phyloP scores from a whole-genome alignment of 2,113 vertebrate species.

The Sardina pilchardus region DNA sequence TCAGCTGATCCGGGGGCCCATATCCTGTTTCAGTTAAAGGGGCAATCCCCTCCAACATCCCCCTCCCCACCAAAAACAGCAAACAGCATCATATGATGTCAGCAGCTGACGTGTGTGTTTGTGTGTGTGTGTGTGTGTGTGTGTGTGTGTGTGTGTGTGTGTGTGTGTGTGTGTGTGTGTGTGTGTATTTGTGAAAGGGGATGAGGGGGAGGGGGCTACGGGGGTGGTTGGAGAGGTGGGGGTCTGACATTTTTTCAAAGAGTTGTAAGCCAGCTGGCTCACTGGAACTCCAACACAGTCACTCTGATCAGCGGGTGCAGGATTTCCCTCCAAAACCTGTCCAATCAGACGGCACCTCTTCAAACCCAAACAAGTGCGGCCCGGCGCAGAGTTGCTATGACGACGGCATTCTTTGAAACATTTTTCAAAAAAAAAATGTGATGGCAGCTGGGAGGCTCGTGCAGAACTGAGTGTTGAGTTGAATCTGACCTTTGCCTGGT shows the following conservation, averaged over 20 bases:
- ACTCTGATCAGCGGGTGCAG: slow-evolving; percentile 30
- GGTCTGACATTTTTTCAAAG: slow-evolving; percentile 30
- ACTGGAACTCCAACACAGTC: slow-evolving; percentile 60
- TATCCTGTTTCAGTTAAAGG: slow-evolving; percentile 57
- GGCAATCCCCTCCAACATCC: slow-evolving; percentile 52
- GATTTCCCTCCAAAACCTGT: slow-evolving; percentile 13
- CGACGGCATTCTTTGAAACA: slow-evolving; percentile 42
- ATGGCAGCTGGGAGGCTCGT: slow-evolving; percentile 20
- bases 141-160: slow-evolving; percentile 3
- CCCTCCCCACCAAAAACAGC: slow-evolving; percentile 29
- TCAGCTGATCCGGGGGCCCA: slow-evolving; percentile 61
- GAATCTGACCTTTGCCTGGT: slow-evolving; percentile 28
- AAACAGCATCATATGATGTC: neutral
- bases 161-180: slow-evolving; percentile 40
- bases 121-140: too few species aligned
- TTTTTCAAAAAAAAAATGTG: slow-evolving; percentile 28
- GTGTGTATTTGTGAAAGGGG: too few species aligned
- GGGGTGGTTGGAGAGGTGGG: neutral
- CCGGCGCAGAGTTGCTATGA: neutral
- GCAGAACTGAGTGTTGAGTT: neutral
- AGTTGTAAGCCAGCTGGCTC: slow-evolving; percentile 55
- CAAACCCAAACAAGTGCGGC: slow-evolving; percentile 26
- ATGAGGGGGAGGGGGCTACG: neutral
- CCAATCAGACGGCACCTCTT: slow-evolving; percentile 42
- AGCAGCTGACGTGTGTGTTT: neutral